A percentile compares a stretch with the other conserved stretches of the same genome.
phyloP scores from a whole-genome alignment of 2,113 vertebrate species.

The Sakesphorus luctuosus region DNA sequence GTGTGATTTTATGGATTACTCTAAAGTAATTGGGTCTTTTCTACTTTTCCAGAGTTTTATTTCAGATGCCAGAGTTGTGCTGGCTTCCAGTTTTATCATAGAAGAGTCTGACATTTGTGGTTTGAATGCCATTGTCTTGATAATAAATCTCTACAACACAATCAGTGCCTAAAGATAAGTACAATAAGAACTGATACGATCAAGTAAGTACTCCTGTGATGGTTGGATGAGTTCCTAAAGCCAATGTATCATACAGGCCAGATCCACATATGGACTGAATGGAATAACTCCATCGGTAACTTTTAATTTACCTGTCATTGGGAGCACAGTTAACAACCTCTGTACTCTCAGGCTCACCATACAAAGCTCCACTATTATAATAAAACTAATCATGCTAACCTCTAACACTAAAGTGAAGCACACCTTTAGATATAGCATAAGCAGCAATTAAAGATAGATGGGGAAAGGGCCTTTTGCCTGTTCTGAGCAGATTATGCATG shows the following conservation, averaged over 20 bases:
- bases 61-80: neutral
- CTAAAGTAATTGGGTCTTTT: neutral
- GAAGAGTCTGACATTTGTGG: neutral
- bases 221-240: neutral
- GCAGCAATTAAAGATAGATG: neutral
- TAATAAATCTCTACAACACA: neutral
- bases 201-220: neutral
- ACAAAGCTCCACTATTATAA: neutral
- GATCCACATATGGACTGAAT: neutral
- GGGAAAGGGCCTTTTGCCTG: neutral
- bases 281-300: neutral
- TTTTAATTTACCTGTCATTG: neutral
- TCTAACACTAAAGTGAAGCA: neutral
- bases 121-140: neutral
- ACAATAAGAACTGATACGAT: neutral
- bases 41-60: neutral
- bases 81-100: neutral
- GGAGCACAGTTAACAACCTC: neutral
- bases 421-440: neutral
- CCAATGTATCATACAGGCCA: neutral
- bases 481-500: neutral
- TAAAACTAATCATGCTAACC: neutral
- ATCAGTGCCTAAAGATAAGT: neutral
- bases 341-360: neutral
- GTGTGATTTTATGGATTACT: neutral